A percentile compares a stretch with the other conserved stretches of the same genome.
These are phyloP conservation scores for Caenorhabditis doughertyi DNA, from an alignment of 2,888 invertebrate genomes.

Conservation along the genomic window DNA sequence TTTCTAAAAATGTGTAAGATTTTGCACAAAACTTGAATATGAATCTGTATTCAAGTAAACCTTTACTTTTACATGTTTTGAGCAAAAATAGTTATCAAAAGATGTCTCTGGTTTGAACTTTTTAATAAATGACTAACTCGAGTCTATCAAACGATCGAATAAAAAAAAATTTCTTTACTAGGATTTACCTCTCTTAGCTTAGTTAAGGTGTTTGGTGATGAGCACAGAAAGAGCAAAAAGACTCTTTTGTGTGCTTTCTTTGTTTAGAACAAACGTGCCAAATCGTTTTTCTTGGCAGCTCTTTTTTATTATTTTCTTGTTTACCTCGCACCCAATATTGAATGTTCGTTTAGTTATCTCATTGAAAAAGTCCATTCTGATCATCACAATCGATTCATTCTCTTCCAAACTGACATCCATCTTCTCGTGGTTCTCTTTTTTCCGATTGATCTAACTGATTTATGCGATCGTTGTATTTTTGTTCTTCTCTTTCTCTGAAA, in stretches of 20 bases:
- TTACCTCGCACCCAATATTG: too few relatives aligned
- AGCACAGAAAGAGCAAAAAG: neutral
- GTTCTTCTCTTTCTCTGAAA: slow-evolving; percentile 16
- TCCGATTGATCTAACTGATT: slow-evolving; percentile 51
- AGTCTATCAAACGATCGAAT: too few relatives aligned
- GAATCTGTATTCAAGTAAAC: too few relatives aligned
- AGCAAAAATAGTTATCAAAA: too few relatives aligned
- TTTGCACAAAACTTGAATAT: too few relatives aligned
- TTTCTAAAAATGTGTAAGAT: too few relatives aligned
- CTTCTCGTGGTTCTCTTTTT: slow-evolving; percentile 9
- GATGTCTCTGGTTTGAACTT: too few relatives aligned
- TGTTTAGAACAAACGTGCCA: neutral
- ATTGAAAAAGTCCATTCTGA: slow-evolving; percentile 34
- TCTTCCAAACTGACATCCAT: neutral
- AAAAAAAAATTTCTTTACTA: too few relatives aligned
- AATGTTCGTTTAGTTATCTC: neutral
- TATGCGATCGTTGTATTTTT: slow-evolving; percentile 41
- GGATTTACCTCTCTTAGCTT: neutral
- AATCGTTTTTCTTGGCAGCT: neutral
- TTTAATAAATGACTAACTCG: too few relatives aligned
- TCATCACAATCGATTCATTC: slow-evolving; percentile 10
- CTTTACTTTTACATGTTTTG: too few relatives aligned
- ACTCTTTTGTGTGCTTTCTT: neutral
- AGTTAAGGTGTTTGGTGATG: neutral
- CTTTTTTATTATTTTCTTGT: neutral